Base-by-base conservation (phyloP, 2,113 vertebrate species). In the Rostratula benghalensis region DNA sequence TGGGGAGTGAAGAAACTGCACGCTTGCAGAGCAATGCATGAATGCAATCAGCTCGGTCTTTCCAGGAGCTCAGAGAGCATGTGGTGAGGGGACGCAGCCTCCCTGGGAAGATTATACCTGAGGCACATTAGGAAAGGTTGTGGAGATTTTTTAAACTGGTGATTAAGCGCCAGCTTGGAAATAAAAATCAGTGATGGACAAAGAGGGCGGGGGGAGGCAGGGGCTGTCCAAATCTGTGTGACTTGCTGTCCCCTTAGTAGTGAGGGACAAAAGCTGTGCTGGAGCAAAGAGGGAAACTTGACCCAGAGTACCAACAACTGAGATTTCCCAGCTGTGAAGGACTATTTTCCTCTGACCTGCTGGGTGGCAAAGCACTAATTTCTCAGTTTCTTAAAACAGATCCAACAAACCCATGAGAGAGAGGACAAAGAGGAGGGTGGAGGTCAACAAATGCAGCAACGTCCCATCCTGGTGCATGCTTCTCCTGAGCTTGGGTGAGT, bases 11-110 rank as follows among this genome's bases (percentile, higher is more conserved):
- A 82, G 65, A 0, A 4, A 57, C 71, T 3, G 5, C 28, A 30
- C 0, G 2, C 41, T 86, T 61, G 45, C 75, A 83, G 21, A 51
- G 80, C 31, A 77, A 78, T 74, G 60, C 83, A 54, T 53, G 63
- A 90, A 67, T 74, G 93, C 87, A 69, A 77, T 94, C 93, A 95
- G 76, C 64, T 53, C 1, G 0, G 67, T 68, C 67, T 88, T 93
- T 56, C 53, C 76, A 80, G 82, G 83, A 85, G 86, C 2, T 1
- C 3, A 2, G 71, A 88, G 82, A 94, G 87, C 39, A 7, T 3
- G 6, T 30, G 70, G 75, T 0, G n/a, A 78, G 65, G 84, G 87
- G 57, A 76, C 0, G 0, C 76, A 50, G 64, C 64, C 54, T 89
- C 60, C 80, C 93, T 51, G 56, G 68, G 20, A 83, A 67, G 56